Conservation (phyloP, 2,888 invertebrate species). For the Cheilosia urbana region DNA sequence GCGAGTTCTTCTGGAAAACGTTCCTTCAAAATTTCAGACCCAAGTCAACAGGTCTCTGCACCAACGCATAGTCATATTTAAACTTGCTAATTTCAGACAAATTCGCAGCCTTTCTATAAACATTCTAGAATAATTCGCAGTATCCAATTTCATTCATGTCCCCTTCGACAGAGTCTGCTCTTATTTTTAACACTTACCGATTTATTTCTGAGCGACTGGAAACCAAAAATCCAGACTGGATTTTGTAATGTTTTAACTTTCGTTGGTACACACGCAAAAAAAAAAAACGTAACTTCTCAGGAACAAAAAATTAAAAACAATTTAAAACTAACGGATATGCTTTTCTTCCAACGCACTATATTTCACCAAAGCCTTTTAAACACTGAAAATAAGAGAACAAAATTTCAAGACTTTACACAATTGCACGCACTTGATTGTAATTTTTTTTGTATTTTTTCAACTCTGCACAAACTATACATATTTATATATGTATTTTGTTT, state of each 20-base stretch:
- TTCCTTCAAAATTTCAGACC: too few species aligned
- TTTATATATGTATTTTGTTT: neutral
- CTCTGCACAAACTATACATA: neutral
- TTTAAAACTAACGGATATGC: constrained; percentile 1
- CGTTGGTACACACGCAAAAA: neutral
- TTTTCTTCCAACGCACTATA: constrained; percentile 27
- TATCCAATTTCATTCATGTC: constrained; percentile 36
- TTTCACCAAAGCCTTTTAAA: constrained; percentile 38
- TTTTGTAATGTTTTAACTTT: constrained; percentile 9
- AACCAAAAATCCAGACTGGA: constrained; percentile 9
- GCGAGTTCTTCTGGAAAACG: too few species aligned
- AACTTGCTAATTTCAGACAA: too few species aligned
- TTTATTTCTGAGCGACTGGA: constrained; percentile 4
- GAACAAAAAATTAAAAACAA: constrained; percentile 11
- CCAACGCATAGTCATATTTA: too few species aligned
- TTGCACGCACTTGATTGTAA: constrained; percentile 27
- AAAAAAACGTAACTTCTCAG: neutral
- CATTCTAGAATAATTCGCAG: constrained; percentile 16
- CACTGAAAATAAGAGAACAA: constrained; percentile 36
- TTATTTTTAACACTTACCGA: constrained; percentile 19
- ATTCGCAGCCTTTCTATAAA: neutral
- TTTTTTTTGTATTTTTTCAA: neutral
- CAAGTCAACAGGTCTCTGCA: too few species aligned
- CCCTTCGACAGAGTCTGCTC: neutral
- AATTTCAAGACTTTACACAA: constrained; percentile 8